These are phyloP conservation scores for Monochamus alternatus DNA, from an alignment of 2,888 invertebrate genomes.

Conservation along the genomic window DNA sequence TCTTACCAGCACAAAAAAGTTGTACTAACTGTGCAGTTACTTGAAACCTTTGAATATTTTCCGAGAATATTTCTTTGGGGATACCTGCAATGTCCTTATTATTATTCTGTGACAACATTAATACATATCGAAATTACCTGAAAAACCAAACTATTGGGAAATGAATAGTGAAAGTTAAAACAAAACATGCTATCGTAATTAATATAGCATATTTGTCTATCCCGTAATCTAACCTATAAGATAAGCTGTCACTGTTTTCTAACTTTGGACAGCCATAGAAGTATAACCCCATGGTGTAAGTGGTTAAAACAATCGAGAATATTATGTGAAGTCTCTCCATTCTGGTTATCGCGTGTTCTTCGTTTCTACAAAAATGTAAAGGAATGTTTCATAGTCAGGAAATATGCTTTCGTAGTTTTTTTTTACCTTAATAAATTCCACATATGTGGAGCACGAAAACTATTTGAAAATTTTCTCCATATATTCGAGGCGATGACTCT, in stretches of 20 bases:
- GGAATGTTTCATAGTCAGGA: no score
- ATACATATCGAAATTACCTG: constrained; percentile 36
- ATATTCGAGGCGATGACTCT: neutral
- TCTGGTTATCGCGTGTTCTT: constrained; percentile 32
- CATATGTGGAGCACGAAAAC: constrained; percentile 31
- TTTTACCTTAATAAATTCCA: neutral
- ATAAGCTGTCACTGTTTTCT: constrained; percentile 49
- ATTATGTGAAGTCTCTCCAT: constrained; percentile 47
- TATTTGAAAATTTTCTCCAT: constrained; percentile 2
- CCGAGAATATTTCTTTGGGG: neutral
- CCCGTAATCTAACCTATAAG: constrained; percentile 41
- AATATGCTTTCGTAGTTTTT: no score
- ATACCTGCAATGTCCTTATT: neutral
- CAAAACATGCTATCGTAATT: constrained; percentile 43
- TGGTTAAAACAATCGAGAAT: constrained; percentile 47
- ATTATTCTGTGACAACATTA: neutral
- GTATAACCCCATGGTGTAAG: constrained; percentile 44
- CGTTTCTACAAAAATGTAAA: neutral
- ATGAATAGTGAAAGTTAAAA: constrained; percentile 44
- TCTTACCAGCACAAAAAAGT: constrained; percentile 1
- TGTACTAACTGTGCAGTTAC: neutral
- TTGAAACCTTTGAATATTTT: neutral
- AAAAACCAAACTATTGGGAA: constrained; percentile 49
- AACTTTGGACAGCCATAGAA: constrained; percentile 50
- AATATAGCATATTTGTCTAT: constrained; percentile 36